A percentile compares a stretch with the other conserved stretches of the same genome.
phyloP scores from a whole-genome alignment of 2,888 invertebrate species.

The Pimpla rufipes region DNA sequence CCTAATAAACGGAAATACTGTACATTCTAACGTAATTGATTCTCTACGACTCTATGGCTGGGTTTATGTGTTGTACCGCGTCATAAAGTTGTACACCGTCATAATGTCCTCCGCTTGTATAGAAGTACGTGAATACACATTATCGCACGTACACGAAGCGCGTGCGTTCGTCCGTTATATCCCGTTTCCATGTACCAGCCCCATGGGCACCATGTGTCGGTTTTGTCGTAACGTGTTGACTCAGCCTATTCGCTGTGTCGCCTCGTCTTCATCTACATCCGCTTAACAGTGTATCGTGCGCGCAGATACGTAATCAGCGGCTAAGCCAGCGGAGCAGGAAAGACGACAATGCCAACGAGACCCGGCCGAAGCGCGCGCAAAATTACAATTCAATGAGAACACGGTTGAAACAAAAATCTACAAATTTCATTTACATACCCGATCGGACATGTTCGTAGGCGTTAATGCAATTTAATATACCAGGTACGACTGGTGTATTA shows the following conservation, averaged over 20 bases:
- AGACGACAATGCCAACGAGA: constrained; percentile 39
- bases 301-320: constrained; percentile 39
- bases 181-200: background rate
- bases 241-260: constrained; percentile 7
- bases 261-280: background rate
- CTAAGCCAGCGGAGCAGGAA: constrained; percentile 48
- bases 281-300: background rate
- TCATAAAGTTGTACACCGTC: background rate
- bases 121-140: constrained; percentile 42
- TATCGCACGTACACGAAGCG: constrained; percentile 31
- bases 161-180: background rate
- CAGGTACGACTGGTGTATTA: no score
- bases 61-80: background rate
- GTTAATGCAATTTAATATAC: no score
- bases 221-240: background rate
- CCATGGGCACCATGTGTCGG: background rate
- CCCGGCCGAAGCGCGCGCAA: constrained; percentile 7
- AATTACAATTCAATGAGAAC: constrained; percentile 18
- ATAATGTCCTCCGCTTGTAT: background rate
- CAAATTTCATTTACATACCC: no score
- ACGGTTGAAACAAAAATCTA: no score
- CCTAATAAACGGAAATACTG: constrained; percentile 9
- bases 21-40: constrained; percentile 19
- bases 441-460: no score
- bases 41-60: background rate